Percentiles rank a stretch among this genome's conserved stretches.
phyloP scores from a whole-genome alignment of 23 tunicate genomes.

The Ascidia mentula region DNA sequence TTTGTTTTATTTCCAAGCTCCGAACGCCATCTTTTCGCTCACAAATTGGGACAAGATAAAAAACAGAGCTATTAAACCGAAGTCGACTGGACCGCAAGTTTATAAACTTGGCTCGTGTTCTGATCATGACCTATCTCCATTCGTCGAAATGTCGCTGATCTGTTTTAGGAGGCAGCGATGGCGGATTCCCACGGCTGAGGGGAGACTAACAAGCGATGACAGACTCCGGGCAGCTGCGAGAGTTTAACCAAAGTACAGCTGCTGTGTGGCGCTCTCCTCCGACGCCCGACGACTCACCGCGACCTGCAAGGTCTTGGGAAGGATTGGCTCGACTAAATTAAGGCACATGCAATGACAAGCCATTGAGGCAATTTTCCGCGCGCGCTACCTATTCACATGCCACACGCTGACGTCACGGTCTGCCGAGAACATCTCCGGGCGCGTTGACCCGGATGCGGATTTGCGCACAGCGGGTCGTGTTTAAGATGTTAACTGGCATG shows the following conservation, averaged over 20 bases:
- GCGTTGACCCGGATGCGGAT: neutral
- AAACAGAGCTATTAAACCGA: no score
- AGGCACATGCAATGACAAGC: slow-evolving; percentile 8
- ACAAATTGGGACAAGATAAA: no score
- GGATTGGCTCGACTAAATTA: neutral
- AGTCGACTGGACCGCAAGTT: neutral
- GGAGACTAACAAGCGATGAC: neutral
- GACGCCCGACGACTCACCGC: neutral
- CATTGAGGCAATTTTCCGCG: slow-evolving; percentile 8
- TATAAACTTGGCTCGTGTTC: neutral
- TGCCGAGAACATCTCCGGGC: slow-evolving; percentile 5
- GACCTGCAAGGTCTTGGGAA: no score
- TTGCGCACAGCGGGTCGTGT: slow-evolving; percentile 6
- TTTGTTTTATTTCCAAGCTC: no score
- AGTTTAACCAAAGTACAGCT: neutral
- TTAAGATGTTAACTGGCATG: slow-evolving; percentile 9
- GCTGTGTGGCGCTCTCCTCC: neutral
- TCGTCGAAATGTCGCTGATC: neutral
- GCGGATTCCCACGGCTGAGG: neutral
- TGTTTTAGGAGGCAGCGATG: neutral
- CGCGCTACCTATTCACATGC: slow-evolving; percentile 6
- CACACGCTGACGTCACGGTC: slow-evolving; percentile 11
- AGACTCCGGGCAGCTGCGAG: neutral
- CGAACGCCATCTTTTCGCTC: no score
- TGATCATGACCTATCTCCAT: neutral